These are phyloP conservation scores for Drosophila hydei DNA, from an alignment of 1,140 invertebrate genomes.

Conservation along the genomic window DNA sequence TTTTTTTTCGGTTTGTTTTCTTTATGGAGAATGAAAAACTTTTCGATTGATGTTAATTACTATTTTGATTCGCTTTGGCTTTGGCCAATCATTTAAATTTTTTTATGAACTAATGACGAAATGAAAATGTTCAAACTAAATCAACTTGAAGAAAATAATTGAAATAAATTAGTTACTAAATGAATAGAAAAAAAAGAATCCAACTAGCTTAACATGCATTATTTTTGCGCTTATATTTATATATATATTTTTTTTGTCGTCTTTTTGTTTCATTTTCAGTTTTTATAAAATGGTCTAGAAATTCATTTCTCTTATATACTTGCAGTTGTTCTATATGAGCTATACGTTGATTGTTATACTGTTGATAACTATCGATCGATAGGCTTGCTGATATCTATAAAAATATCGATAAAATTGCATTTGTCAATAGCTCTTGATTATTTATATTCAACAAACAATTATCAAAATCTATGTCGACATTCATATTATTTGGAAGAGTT, in stretches of 20 bases:
- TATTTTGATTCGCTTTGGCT: slow-evolving; percentile 42
- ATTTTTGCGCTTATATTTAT: slow-evolving; percentile 27
- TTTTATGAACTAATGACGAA: slow-evolving; percentile 67
- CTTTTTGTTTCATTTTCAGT: slow-evolving; percentile 3
- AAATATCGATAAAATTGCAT: too few species aligned
- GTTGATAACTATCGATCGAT: too few species aligned
- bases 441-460: too few species aligned
- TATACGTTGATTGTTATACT: too few species aligned
- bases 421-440: too few species aligned
- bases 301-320: slow-evolving; percentile 7
- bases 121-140: slow-evolving; percentile 33
- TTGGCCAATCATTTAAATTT: slow-evolving; percentile 41
- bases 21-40: slow-evolving; percentile 21
- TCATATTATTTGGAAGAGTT: too few species aligned
- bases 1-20: slow-evolving; percentile 18
- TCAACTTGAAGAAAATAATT: slow-evolving; percentile 32
- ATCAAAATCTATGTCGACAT: too few species aligned
- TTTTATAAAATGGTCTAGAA: slow-evolving; percentile 21
- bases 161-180: slow-evolving; percentile 28
- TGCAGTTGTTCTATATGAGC: slow-evolving; percentile 6
- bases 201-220: slow-evolving; percentile 52
- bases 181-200: slow-evolving; percentile 7
- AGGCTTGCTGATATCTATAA: too few species aligned
- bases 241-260: slow-evolving; percentile 1
- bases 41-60: slow-evolving; percentile 51